phyloP scores from a whole-genome alignment of 2,113 vertebrate genomes.

The Pangasianodon hypophthalmus region DNA sequence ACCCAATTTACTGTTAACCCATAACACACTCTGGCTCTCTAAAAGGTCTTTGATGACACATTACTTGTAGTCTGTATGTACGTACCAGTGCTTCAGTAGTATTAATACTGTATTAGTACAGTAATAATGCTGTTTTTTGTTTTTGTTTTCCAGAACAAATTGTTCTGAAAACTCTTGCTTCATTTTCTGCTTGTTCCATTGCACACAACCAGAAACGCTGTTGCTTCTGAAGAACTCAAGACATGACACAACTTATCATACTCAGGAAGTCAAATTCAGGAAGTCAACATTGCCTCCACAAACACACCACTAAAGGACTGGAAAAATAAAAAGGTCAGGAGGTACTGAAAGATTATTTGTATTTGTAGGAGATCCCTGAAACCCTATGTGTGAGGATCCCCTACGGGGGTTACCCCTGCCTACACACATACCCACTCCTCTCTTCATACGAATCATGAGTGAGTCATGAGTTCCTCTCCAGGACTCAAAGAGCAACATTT shows the following conservation, averaged over 20 bases:
- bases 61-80: neutral
- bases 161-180: neutral
- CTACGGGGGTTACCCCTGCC: constrained; percentile 69
- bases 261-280: constrained; percentile 34
- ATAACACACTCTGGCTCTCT: neutral
- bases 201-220: neutral
- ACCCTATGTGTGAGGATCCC: constrained; percentile 62
- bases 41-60: neutral
- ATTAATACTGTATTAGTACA: neutral
- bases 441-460: constrained; percentile 49
- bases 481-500: constrained; percentile 46
- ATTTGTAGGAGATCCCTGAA: constrained; percentile 69
- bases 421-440: constrained; percentile 62
- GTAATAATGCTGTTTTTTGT: neutral
- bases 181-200: neutral
- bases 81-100: neutral
- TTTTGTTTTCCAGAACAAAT: neutral
- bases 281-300: constrained; percentile 41
- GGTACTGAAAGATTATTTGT: constrained; percentile 51
- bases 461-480: constrained; percentile 53
- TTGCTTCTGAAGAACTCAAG: neutral
- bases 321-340: constrained; percentile 50
- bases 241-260: neutral
- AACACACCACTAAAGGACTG: constrained; percentile 44
- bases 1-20: neutral